These are phyloP conservation scores for Limnodromus scolopaceus DNA, from an alignment of 2,797 vertebrate species.

Conservation along the genomic window DNA sequence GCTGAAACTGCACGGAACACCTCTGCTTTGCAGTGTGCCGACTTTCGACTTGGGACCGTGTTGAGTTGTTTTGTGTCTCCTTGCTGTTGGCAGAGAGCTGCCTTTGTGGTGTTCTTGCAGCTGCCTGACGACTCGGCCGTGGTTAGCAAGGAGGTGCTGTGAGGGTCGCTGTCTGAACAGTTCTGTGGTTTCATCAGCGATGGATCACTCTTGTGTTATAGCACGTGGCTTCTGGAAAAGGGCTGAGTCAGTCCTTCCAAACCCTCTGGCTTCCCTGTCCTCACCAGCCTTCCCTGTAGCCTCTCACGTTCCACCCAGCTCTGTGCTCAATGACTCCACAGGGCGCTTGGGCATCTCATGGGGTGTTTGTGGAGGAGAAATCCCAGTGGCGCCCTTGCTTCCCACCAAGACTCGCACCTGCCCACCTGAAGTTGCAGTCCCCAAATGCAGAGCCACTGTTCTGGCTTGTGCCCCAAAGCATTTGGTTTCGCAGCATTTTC, in stretches of 20 bases:
- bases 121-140: background rate
- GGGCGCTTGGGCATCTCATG: background rate
- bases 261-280: background rate
- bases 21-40: background rate
- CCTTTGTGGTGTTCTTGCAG: background rate
- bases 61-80: background rate
- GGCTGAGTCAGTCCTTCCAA: slow-evolving; percentile 27
- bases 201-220: slow-evolving; percentile 19
- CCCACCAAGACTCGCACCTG: background rate
- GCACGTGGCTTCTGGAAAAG: slow-evolving; percentile 5
- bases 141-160: background rate
- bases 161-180: slow-evolving; percentile 13
- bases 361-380: background rate
- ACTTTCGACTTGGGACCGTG: background rate
- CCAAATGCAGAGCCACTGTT: rapidly evolving
- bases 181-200: background rate
- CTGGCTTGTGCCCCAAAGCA: background rate
- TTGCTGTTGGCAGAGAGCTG: background rate
- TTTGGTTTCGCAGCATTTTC: background rate
- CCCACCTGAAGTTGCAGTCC: background rate
- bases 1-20: background rate
- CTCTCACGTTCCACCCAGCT: background rate
- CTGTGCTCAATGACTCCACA: background rate
- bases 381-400: background rate
- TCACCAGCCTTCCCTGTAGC: background rate